A percentile compares a stretch with the other conserved stretches of the same genome.
Conservation (phyloP, 2,797 vertebrate species). For the Alauda arvensis region DNA sequence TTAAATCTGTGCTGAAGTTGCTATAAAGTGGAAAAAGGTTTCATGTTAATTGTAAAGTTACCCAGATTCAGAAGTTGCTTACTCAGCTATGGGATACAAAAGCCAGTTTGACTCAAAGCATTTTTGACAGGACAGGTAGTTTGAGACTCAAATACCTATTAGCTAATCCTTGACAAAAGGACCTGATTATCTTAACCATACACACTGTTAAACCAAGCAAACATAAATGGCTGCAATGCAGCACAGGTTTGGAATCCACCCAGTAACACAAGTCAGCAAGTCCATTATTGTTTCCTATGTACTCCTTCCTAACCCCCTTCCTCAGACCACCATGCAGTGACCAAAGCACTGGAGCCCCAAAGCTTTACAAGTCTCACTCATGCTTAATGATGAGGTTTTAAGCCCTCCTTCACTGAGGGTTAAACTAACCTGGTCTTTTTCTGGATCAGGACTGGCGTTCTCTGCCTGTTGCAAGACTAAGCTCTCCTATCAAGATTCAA, state of each 20-base stretch:
- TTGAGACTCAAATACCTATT: not conserved
- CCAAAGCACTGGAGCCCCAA: accelerated
- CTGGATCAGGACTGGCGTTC: not conserved
- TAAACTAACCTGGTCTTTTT: not conserved
- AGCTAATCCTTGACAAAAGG: not conserved
- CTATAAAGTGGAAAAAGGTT: not conserved
- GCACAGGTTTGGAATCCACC: not conserved
- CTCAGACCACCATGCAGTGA: accelerated
- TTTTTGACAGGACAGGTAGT: not conserved
- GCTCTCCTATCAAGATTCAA: not conserved
- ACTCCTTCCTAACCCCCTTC: not conserved
- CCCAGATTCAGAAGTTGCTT: not conserved
- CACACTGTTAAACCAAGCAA: not conserved
- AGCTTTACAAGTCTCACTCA: not conserved
- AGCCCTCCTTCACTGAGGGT: not conserved
- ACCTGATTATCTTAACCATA: not conserved
- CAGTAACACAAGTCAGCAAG: not conserved
- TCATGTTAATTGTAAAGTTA: not conserved
- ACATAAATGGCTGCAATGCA: accelerated
- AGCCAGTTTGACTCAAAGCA: not conserved
- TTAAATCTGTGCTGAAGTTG: not conserved
- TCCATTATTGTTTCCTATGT: not conserved
- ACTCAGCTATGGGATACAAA: not conserved
- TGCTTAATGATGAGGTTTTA: accelerated
- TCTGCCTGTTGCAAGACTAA: not conserved